Percentiles rank a stretch among this genome's conserved stretches.
Conservation (phyloP, 2,888 invertebrate genomes). For the Leptura quadrifasciata region DNA sequence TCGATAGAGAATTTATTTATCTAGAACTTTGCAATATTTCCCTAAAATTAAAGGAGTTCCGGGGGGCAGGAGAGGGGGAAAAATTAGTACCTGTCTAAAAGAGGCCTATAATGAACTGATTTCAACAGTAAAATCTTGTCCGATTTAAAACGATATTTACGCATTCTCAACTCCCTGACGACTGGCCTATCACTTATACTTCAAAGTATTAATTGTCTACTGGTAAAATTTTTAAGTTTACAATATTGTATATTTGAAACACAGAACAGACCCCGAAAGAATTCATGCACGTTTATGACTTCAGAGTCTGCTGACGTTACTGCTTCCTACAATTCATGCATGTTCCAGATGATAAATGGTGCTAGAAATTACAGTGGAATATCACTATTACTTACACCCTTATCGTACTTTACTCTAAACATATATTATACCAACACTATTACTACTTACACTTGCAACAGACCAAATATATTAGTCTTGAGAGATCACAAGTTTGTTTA, state of each 20-base stretch:
- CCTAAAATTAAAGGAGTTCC: no score
- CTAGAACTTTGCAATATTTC: no score
- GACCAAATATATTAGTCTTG: slow-evolving; percentile 26
- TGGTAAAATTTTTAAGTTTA: neutral
- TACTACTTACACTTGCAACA: slow-evolving; percentile 24
- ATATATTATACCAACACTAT: slow-evolving; percentile 40
- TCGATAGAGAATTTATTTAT: no score
- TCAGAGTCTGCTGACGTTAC: slow-evolving; percentile 27
- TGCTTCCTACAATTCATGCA: slow-evolving; percentile 33
- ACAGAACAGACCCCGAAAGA: slow-evolving; percentile 15
- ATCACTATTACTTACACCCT: slow-evolving; percentile 43
- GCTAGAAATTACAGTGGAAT: slow-evolving; percentile 38
- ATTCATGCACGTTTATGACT: slow-evolving; percentile 23
- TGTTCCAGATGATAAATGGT: slow-evolving; percentile 40
- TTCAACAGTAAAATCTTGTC: no score
- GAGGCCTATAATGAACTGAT: no score
- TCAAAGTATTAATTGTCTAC: no score
- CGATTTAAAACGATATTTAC: no score
- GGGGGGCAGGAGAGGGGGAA: no score
- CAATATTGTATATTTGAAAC: neutral
- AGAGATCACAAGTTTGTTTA: slow-evolving; percentile 39
- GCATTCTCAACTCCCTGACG: no score
- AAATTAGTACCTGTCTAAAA: no score
- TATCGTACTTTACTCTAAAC: slow-evolving; percentile 40
- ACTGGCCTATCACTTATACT: no score